Evolutionary conservation across 2,888 invertebrate species (phyloP), one percentile per base, ranked within the genome.

Genomic region (Xylocampa areola): DNA sequence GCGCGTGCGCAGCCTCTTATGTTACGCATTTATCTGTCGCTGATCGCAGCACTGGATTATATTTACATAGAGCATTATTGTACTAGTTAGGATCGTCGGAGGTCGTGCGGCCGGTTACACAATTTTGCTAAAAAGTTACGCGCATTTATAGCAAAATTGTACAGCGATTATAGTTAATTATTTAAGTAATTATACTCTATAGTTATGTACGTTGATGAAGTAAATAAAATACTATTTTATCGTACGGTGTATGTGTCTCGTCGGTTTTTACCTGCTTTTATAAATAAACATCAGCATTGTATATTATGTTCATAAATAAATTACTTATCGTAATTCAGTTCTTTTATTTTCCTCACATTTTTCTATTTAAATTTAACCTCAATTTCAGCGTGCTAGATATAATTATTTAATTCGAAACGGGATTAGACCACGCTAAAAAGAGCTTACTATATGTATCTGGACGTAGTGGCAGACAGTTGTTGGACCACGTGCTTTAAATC

Each of bases 231-330:
- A 83, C 77, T 86, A 84, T 87, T 85, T 86, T 87, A 88, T 81
- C 77, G 86, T 86, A 85, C 79, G 87, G 89, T 90, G 88, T 87
- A 86, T 85, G 86, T 88, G 88, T 91, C 81, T 87, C 84, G 86
- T 87, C 89, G 82, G 86, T 91, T 92, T 92, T 86, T 91, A 92
- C 87, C 84, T 84, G 92, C 93, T 93, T 93, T 93, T 93, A 90
- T 92, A 92, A 90, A 90, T 91, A 90, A 92, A 91, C 84, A 85
- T 88, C 86, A 82, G 87, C 92, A 88, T 88, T 92, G 92, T 93
- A 93, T 92, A 93, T 91, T 93, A 92, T 90, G 92, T 93, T 92
- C 87, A 92, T 92, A 93, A n/a, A 89, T 93, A 93, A 92, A 93
- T 83, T 84, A 90, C 82, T 80, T 90, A 89, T 82, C 81, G 74